Conservation (phyloP, 2,797 vertebrate genomes). For the Micropoecilia bifurca region DNA sequence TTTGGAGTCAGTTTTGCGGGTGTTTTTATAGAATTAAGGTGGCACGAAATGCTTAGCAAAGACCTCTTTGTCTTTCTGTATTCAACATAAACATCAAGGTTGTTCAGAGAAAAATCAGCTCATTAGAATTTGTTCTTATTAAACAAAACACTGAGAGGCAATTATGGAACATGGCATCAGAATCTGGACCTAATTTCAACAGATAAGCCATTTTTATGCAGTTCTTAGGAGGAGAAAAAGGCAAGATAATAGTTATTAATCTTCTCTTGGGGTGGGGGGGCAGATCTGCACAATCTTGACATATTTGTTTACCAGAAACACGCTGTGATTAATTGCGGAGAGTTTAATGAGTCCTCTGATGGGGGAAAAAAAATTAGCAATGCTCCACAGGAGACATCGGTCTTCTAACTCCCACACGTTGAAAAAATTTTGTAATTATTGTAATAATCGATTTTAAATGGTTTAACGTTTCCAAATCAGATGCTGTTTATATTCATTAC, state of each 20-base stretch:
- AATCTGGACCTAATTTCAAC: background rate
- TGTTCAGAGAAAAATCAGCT: background rate
- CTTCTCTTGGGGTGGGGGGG: constrained; percentile 1
- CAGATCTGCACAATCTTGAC: constrained; percentile 49
- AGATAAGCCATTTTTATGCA: background rate
- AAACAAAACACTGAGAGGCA: background rate
- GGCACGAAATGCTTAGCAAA: background rate
- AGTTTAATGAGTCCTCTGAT: constrained; percentile 58
- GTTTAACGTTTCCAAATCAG: constrained; percentile 25
- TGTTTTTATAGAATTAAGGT: background rate
- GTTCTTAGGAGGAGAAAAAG: constrained; percentile 10
- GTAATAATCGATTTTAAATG: constrained; percentile 13
- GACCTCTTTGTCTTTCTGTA: background rate
- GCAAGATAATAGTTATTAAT: constrained; percentile 13
- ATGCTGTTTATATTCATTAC: background rate
- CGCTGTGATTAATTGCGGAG: constrained; percentile 49
- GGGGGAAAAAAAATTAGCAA: constrained; percentile 45
- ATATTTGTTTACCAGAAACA: constrained; percentile 45
- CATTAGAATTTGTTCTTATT: background rate
- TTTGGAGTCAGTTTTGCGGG: background rate
- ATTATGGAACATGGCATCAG: background rate
- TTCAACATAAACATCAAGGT: background rate
- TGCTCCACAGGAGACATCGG: constrained; percentile 49
- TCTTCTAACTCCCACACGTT: constrained; percentile 14
- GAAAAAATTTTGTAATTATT: background rate